phyloP scores from a whole-genome alignment of 64 coral and sea anemone species.

The Porites australiensis region DNA sequence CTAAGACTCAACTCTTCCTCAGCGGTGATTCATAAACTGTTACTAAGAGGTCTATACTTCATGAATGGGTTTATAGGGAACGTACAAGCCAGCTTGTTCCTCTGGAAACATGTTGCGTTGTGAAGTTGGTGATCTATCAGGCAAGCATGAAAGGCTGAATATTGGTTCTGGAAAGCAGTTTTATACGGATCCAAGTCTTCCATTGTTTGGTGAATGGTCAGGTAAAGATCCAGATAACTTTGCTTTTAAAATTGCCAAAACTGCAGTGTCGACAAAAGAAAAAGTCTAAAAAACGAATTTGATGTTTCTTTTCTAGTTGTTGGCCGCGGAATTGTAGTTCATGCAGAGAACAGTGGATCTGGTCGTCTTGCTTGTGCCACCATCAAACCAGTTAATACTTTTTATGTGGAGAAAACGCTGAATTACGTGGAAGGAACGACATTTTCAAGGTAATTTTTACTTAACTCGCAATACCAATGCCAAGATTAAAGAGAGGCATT shows the following conservation, averaged over 20 bases:
- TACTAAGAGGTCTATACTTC: not conserved
- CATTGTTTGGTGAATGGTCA: constrained; percentile 75
- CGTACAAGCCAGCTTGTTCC: constrained; percentile 77
- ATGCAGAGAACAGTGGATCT: constrained; percentile 52
- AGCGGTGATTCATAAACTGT: too few species aligned
- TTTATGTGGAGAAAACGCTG: constrained; percentile 60
- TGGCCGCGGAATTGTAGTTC: constrained; percentile 80
- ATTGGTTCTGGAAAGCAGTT: constrained; percentile 76
- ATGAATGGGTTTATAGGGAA: constrained; percentile 58
- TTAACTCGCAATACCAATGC: not conserved
- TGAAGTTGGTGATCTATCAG: constrained; percentile 94
- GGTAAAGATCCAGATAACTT: constrained; percentile 31
- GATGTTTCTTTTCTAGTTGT: constrained; percentile 61
- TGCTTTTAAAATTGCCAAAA: too few species aligned
- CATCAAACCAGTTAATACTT: constrained; percentile 62
- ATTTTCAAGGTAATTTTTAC: constrained; percentile 69
- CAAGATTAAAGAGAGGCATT: not conserved
- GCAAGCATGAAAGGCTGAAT: constrained; percentile 65
- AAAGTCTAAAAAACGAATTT: too few species aligned
- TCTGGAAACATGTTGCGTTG: constrained; percentile 79
- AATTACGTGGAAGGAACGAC: constrained; percentile 17
- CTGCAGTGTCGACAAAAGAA: not conserved
- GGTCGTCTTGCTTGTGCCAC: constrained; percentile 85
- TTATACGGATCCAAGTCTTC: constrained; percentile 81
- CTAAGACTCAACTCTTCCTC: too few species aligned